Base-by-base conservation (phyloP, 1,140 invertebrate species). In the Zaprionus davidi region DNA sequence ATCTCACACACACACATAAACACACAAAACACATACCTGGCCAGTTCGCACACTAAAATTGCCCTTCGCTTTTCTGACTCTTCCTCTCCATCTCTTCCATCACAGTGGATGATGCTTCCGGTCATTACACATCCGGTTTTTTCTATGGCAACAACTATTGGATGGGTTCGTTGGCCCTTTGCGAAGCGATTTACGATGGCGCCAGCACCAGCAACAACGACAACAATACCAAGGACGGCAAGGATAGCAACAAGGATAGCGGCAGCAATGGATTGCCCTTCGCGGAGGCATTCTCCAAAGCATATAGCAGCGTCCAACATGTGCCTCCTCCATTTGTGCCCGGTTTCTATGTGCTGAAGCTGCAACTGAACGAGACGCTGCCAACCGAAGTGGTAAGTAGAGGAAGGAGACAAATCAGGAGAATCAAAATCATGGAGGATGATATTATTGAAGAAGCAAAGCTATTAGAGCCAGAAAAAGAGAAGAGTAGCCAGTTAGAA, bases 111-210 rank as follows among this genome's bases (percentile, higher is more conserved):
- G 96, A 97, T 92, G 95, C 96, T 17, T 96, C 96, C 82, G 96
- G 96, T 13, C 94, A 96, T 76, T 97, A 96, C 90, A 95, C 95
- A 4, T 95, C 95, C 55, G 95, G 96, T 82, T 97, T 96, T 93
- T 96, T 96, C 92, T 97, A 96, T 95, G 96, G 97, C 31, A 97
- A 97, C 93, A 95, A 95, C 63, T 97, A 96, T 93, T 97, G 96
- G 95, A 94, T 95, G 36, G 96, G 96, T 71, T 97, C 97, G 2
- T 94, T 95, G 44, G 95, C 95, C 67, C 94, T 96, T 34, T 97
- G 97, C 90, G 92, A 94, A 56, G 95, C 96, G 71, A 96, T 97
- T 65, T 94, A 95, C 91, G 87, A 93, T 28, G 72, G 70, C 26
- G 17, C 49, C 65, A 67, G 34, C 44, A 26, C 22, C 26, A 41